Percentiles rank a stretch among this genome's conserved stretches.
phyloP scores from a whole-genome alignment of 2,888 invertebrate species.

The Lithophane ornitopus region DNA sequence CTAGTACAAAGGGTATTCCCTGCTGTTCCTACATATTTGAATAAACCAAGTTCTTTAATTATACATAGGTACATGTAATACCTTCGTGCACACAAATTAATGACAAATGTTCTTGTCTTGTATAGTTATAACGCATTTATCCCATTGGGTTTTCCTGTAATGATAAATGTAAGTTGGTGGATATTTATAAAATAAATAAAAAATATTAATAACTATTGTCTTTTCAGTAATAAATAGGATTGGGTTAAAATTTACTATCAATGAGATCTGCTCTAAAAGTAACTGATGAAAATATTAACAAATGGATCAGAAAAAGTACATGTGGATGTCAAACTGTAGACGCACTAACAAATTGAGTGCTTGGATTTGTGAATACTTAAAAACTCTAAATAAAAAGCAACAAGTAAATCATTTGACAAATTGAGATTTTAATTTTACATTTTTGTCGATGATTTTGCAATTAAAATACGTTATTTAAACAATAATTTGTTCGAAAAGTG shows the following conservation, averaged over 20 bases:
- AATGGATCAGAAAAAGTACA: neutral
- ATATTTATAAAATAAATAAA: too few relatives aligned
- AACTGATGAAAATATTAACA: too few relatives aligned
- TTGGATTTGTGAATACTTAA: neutral
- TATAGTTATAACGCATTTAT: too few relatives aligned
- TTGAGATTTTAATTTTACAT: neutral
- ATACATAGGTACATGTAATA: constrained; percentile 23
- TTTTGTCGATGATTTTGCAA: too few relatives aligned
- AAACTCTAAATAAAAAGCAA: too few relatives aligned
- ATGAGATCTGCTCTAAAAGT: neutral
- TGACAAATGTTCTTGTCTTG: constrained; percentile 34
- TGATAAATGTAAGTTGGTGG: too few relatives aligned
- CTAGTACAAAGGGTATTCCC: constrained; percentile 33
- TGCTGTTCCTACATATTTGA: constrained; percentile 63
- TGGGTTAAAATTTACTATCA: neutral
- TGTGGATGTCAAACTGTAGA: too few relatives aligned
- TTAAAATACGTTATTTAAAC: neutral
- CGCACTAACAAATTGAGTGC: neutral
- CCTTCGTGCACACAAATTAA: constrained; percentile 32
- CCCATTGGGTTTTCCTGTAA: too few relatives aligned
- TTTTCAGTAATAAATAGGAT: neutral
- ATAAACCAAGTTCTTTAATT: constrained; percentile 68
- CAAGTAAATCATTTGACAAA: too few relatives aligned
- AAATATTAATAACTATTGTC: neutral
- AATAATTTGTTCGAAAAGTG: neutral